These are phyloP conservation scores for Amphiduros pacificus DNA, from an alignment of 2,888 invertebrate species.

Conservation along the genomic window DNA sequence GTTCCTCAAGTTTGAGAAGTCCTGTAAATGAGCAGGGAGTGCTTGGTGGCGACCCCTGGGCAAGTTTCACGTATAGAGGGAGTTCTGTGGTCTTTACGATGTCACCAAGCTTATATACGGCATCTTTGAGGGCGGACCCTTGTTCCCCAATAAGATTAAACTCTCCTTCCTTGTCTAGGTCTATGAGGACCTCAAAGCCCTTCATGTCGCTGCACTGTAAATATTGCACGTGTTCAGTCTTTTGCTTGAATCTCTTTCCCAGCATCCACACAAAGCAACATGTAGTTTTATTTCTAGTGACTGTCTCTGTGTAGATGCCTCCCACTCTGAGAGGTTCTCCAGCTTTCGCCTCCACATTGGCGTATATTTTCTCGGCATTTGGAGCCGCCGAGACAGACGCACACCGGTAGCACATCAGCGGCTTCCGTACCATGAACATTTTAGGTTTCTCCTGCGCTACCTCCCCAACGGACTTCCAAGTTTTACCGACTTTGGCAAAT, in stretches of 20 bases:
- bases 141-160: conserved; percentile 13
- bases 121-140: not conserved
- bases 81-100: conserved; percentile 35
- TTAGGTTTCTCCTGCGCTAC: conserved; percentile 4
- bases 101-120: conserved; percentile 33
- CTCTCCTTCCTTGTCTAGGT: not conserved
- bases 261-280: conserved; percentile 4
- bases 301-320: conserved; percentile 3
- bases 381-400: no score
- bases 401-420: conserved; percentile 8
- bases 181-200: conserved; percentile 6
- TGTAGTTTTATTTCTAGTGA: not conserved
- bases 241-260: conserved; percentile 7
- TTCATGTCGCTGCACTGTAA: conserved; percentile 12
- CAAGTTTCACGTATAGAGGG: conserved; percentile 42
- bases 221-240: conserved; percentile 8
- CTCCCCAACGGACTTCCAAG: conserved; percentile 1
- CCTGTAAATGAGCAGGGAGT: conserved; percentile 47
- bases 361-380: conserved; percentile 2
- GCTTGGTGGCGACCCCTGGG: conserved; percentile 42
- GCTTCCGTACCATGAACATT: conserved; percentile 3
- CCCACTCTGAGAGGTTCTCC: conserved; percentile 5
- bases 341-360: not conserved
- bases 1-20: conserved; percentile 38
- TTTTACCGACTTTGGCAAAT: conserved; percentile 8